Base-by-base conservation (phyloP, 1,140 invertebrate genomes). In the Pseudomyrmex dendroicus region DNA sequence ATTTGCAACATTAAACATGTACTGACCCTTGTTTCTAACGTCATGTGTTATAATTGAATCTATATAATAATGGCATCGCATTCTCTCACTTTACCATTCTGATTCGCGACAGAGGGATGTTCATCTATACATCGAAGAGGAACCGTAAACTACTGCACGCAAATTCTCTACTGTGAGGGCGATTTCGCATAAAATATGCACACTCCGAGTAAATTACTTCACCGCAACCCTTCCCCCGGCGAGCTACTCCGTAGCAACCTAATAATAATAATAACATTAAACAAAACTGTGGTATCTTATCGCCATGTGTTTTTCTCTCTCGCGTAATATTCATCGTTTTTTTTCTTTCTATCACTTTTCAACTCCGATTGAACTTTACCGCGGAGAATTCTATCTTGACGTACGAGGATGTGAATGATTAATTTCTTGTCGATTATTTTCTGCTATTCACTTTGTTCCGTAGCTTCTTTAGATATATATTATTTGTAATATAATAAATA, bases 181-280 rank as follows among this genome's bases (percentile, higher is more conserved):
- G 67, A 85, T 87, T 87, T 87, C 73, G n/a, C 87, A 87, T 87
- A 74, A 87, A 88, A 88, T 88, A 88, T 88, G 72, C 73, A 88
- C 44, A 88, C 20, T 20, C 17, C n/a, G n/a, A n/a, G n/a, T n/a
- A n/a, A n/a, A n/a, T n/a, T n/a, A n/a, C n/a, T n/a, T n/a, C n/a
- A n/a, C n/a, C n/a, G n/a, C n/a, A n/a, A n/a, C n/a, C n/a, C n/a
- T n/a, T n/a, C n/a, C n/a, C n/a, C n/a, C n/a, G n/a, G n/a, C n/a
- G n/a, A n/a, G n/a, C n/a, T n/a, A n/a, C n/a, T n/a, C n/a, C n/a
- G n/a, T n/a, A n/a, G n/a, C n/a, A n/a, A n/a, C n/a, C n/a, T n/a
- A n/a, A n/a, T n/a, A n/a, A n/a, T n/a, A n/a, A n/a, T n/a, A n/a
- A n/a, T n/a, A n/a, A n/a, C n/a, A n/a, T n/a, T n/a, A n/a, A n/a